These are phyloP conservation scores for Leptinotarsa defecta DNA, from an alignment of 1,140 invertebrate species.

Conservation along the genomic window DNA sequence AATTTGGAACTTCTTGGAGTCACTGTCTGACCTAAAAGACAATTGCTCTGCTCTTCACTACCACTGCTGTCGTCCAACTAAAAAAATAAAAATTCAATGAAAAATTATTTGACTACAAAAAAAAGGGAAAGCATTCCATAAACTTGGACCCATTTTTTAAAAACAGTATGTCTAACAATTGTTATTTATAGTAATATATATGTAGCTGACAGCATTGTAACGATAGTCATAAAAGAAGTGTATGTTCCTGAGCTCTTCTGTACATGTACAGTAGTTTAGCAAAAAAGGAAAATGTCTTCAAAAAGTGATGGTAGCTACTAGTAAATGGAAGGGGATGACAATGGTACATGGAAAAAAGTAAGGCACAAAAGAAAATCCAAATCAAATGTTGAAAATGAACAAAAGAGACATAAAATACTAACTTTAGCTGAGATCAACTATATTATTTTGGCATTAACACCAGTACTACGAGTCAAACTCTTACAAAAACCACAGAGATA, in stretches of 20 bases:
- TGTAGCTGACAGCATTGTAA: too few relatives aligned
- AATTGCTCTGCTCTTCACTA: slow-evolving; percentile 32
- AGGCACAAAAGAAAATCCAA: slow-evolving; percentile 4
- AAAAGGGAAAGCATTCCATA: not conserved
- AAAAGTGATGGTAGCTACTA: not conserved
- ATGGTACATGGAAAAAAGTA: slow-evolving; percentile 19
- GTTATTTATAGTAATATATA: too few relatives aligned
- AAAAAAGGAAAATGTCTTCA: slow-evolving; percentile 3
- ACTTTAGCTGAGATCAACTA: not conserved
- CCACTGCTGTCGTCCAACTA: slow-evolving; percentile 36
- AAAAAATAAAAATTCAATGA: not conserved
- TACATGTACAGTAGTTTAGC: not conserved
- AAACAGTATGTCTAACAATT: too few relatives aligned
- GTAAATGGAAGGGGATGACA: slow-evolving; percentile 9
- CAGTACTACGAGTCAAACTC: not conserved
- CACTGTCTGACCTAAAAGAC: slow-evolving; percentile 31
- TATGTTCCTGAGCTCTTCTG: not conserved
- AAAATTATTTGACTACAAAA: not conserved
- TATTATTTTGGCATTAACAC: not conserved
- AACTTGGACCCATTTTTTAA: too few relatives aligned
- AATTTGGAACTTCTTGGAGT: slow-evolving; percentile 43
- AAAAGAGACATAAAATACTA: not conserved
- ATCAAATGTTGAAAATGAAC: slow-evolving; percentile 8
- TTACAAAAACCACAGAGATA: not conserved
- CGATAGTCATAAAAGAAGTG: too few relatives aligned